These are phyloP conservation scores for Tupaia chinensis DNA, from an alignment of 2,113 vertebrate species.

Conservation along the genomic window DNA sequence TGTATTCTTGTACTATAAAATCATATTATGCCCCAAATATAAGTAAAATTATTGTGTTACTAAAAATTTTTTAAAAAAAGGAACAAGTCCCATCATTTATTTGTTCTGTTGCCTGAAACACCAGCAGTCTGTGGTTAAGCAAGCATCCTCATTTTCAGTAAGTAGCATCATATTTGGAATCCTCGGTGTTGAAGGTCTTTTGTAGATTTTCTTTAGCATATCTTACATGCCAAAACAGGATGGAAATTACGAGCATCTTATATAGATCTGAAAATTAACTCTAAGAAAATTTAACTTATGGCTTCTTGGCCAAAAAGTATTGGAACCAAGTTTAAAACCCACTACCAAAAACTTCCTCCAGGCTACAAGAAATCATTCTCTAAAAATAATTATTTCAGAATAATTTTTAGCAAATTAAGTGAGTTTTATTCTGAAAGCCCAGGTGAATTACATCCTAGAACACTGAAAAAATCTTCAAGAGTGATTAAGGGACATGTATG, in stretches of 20 bases:
- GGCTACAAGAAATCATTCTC: neutral
- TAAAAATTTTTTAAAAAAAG: neutral
- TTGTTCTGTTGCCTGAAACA: neutral
- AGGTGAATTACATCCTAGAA: neutral
- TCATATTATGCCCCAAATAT: too few relatives aligned
- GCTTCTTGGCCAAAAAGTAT: neutral
- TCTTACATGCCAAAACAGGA: constrained; percentile 23
- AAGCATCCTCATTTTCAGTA: neutral
- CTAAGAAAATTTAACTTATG: neutral
- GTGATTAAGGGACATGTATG: neutral
- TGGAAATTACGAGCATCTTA: neutral
- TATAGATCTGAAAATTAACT: constrained; percentile 47
- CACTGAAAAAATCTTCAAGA: neutral
- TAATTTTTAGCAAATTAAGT: constrained; percentile 1
- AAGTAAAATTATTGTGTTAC: too few relatives aligned
- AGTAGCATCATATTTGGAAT: neutral
- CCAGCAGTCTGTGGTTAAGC: neutral
- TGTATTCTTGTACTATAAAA: too few relatives aligned
- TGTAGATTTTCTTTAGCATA: neutral
- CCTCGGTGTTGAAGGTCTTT: neutral
- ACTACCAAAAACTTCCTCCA: neutral
- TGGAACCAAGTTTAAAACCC: constrained; percentile 25
- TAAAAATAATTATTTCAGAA: too few relatives aligned
- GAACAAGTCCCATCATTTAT: neutral
- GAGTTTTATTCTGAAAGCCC: constrained; percentile 9